Evolutionary conservation across 2,797 vertebrate species (phyloP), one percentile per base, ranked within the genome.

Genomic region (Paratrypauchen microcephalus): DNA sequence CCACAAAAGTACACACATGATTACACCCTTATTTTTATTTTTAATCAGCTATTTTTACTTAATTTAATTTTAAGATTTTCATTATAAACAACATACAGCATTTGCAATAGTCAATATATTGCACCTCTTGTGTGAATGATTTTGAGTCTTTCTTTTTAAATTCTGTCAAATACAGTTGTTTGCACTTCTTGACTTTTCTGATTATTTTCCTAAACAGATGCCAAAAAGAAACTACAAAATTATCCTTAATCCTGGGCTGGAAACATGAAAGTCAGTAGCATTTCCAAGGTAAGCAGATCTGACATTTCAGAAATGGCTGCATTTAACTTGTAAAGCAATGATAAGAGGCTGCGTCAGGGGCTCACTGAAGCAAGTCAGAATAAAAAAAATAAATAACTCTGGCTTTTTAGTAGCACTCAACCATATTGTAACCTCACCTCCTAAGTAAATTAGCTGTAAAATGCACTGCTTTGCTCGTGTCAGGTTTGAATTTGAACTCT

Each of bases 291-390:
- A 82, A 76, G 62, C 70, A 60, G 62, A 76, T 71, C 69, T 73
- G 71, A 87, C 85, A 89, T 92, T 90, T 88, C 70, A 62, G 47
- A 71, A 78, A 76, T 66, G 18, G 59, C 72, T 54, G 57, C 2
- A 16, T 69, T 74, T 82, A 64, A 68, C 74, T 78, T 77, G 65
- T 73, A 74, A 78, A 63, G 65, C 74, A 23, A 69, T 2, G 7
- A 56, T 68, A 73, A 75, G 23, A 66, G 62, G 36, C 5, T 64
- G 58, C 52, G 21, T 74, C 69, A 69, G 63, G 45, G 64, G 45
- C 75, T 84, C 41, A n/a, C 80, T 82, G 71, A 82, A 73, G 66
- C 18, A 69, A 79, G 65, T 73, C 41, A 72, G 50, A 81, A 80
- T 80, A 68, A 69, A 58, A 47, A 71, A 83, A 58, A 41, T 70